phyloP scores from a whole-genome alignment of 2,113 vertebrate genomes.

The Eublepharis macularius region DNA sequence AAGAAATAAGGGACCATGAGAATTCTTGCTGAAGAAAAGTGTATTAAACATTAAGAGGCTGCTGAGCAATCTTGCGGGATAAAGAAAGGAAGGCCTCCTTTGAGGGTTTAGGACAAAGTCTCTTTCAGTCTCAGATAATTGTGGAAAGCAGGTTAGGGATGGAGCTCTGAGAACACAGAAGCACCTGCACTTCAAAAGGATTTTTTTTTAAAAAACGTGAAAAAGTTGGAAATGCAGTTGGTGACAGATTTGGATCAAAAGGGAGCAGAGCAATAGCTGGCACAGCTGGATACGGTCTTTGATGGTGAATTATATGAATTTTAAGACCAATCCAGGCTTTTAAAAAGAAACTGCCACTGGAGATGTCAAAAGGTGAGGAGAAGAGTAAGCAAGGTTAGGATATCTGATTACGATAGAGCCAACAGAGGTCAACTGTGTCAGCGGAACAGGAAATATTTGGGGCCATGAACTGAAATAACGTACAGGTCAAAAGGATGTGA shows the following conservation, averaged over 20 bases:
- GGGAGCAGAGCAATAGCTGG: constrained; percentile 36
- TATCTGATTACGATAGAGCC: background rate
- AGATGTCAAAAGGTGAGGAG: constrained; percentile 23
- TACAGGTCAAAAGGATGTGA: background rate
- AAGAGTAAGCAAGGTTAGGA: constrained; percentile 29
- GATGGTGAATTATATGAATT: constrained; percentile 49
- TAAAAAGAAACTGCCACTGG: constrained; percentile 32
- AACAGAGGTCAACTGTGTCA: background rate
- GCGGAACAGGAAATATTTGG: background rate
- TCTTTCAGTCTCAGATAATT: constrained; percentile 44
- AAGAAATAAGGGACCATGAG: constrained; percentile 49
- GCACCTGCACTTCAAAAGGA: constrained; percentile 48
- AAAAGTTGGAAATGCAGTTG: constrained; percentile 59
- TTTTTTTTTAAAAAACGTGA: constrained; percentile 1
- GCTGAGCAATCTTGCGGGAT: constrained; percentile 28
- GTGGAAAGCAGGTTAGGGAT: constrained; percentile 56
- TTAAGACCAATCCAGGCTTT: constrained; percentile 55
- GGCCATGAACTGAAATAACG: accelerated
- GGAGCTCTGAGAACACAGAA: constrained; percentile 41
- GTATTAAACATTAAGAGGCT: constrained; percentile 37
- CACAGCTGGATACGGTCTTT: constrained; percentile 60
- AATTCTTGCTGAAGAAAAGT: constrained; percentile 49
- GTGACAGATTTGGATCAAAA: constrained; percentile 58
- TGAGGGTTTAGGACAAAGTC: constrained; percentile 57
- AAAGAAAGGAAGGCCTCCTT: constrained; percentile 53